phyloP scores from a whole-genome alignment of 1,140 invertebrate genomes.

The Drosophila erecta region DNA sequence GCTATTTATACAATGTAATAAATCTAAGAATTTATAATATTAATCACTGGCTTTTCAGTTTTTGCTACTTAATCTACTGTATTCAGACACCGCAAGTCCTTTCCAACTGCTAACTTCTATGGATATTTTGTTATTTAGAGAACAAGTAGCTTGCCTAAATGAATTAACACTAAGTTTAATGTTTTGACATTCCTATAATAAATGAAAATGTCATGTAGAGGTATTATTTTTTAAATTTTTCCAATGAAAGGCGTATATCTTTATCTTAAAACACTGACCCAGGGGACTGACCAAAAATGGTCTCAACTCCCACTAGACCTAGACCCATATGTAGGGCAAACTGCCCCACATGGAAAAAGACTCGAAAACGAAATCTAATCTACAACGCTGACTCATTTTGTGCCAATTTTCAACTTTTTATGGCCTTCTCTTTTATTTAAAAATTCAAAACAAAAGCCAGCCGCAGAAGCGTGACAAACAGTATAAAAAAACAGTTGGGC shows the following conservation, averaged over 20 bases:
- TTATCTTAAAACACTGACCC: conserved; percentile 8
- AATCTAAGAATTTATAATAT: no score
- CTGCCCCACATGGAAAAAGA: background rate
- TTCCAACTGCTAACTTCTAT: no score
- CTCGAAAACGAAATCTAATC: conserved; percentile 62
- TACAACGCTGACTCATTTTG: conserved; percentile 56
- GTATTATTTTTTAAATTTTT: background rate
- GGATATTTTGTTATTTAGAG: background rate
- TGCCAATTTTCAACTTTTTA: conserved; percentile 38
- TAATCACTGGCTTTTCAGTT: no score
- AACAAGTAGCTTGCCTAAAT: no score
- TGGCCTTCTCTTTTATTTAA: conserved; percentile 55
- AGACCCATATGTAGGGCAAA: conserved; percentile 14
- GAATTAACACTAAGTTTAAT: no score
- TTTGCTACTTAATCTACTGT: no score
- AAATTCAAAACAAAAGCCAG: conserved; percentile 40
- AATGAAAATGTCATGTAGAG: no score
- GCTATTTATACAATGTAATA: no score
- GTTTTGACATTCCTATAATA: no score
- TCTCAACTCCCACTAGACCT: conserved; percentile 36
- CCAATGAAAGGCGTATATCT: conserved; percentile 9
- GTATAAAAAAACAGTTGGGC: conserved; percentile 54
- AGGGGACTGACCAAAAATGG: conserved; percentile 5
- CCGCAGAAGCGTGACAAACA: conserved; percentile 62
- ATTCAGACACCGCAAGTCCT: no score